Percentiles rank a stretch among this genome's conserved stretches.
phyloP scores from a whole-genome alignment of 2,888 invertebrate genomes.

The Cinara cedri region DNA sequence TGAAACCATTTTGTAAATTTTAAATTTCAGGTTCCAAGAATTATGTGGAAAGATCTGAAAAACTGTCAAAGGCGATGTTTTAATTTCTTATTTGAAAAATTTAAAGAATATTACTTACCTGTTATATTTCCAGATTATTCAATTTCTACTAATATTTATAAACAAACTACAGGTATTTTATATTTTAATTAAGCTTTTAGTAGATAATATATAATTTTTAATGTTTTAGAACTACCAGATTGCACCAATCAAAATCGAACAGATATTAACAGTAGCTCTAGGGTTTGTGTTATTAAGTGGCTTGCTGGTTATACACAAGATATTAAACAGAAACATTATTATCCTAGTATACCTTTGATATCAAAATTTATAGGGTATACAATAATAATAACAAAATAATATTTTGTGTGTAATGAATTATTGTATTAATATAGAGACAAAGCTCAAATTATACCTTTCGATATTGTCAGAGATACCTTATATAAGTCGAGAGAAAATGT shows the following conservation, averaged over 20 bases:
- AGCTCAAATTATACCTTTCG: constrained; percentile 55
- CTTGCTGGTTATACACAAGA: constrained; percentile 83
- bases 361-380: constrained; percentile 47
- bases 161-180: constrained; percentile 72
- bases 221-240: constrained; percentile 72
- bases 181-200: not conserved
- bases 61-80: constrained; percentile 84
- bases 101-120: constrained; percentile 87
- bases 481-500: constrained; percentile 88
- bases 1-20: constrained; percentile 9
- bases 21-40: constrained; percentile 71
- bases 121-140: constrained; percentile 89
- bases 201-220: constrained; percentile 25
- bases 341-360: constrained; percentile 37
- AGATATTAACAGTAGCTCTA: constrained; percentile 70
- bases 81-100: constrained; percentile 88
- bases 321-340: constrained; percentile 57
- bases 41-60: constrained; percentile 87
- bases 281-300: constrained; percentile 89
- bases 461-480: constrained; percentile 83
- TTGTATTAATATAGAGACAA: constrained; percentile 52
- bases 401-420: not conserved
- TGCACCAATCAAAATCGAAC: constrained; percentile 68
- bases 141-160: constrained; percentile 78
- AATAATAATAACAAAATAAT: not conserved